Evolutionary conservation across 2,888 invertebrate species (phyloP), one percentile per base, ranked within the genome.

Genomic region (Elmis aenea): DNA sequence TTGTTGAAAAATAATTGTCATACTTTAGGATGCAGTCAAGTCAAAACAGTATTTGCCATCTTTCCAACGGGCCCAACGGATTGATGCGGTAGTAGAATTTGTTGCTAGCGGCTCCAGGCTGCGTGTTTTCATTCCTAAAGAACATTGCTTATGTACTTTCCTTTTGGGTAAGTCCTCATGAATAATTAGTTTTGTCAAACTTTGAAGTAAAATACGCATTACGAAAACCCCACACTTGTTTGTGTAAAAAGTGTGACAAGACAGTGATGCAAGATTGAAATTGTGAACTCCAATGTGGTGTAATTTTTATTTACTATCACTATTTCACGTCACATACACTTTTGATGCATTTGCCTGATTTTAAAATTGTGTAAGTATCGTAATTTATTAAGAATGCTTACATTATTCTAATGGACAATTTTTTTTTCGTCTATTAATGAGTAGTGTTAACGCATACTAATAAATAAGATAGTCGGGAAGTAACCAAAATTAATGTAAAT

Each of bases 101-200:
- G 92, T 99, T 1, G 90, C 95, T 1, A 93, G 93, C 59, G 97
- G 97, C 10, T 95, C 97, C 0, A 79, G 99, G 26, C 73, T 97
- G 59, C 80, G 97, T 47, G 67, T 99, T 5, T 99, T 86, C 69
- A 81, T 99, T 50, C 92, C 95, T 2, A 92, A 93, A 66, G 95
- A 92, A 57, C 93, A 92, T 35, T 91, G 93, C 50, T 73, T 97
- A 34, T 85, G 97, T 34, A 97, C 96, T 3, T 93, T 99, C 74
- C 75, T 99, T 30, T 75, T 94, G 12, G 90, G 88, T 52, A 88
- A 51, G 76, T 70, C n/a, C n/a, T n/a, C n/a, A n/a, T n/a, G n/a
- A n/a, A n/a, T n/a, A n/a, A n/a, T n/a, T n/a, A n/a, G n/a, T n/a
- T 60, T 54, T 43, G 9, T 30, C 22, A 21, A 5, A 14, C 5